Evolutionary conservation across 2,888 invertebrate genomes (phyloP).

Genomic region (Oxyscelio sp.): DNA sequence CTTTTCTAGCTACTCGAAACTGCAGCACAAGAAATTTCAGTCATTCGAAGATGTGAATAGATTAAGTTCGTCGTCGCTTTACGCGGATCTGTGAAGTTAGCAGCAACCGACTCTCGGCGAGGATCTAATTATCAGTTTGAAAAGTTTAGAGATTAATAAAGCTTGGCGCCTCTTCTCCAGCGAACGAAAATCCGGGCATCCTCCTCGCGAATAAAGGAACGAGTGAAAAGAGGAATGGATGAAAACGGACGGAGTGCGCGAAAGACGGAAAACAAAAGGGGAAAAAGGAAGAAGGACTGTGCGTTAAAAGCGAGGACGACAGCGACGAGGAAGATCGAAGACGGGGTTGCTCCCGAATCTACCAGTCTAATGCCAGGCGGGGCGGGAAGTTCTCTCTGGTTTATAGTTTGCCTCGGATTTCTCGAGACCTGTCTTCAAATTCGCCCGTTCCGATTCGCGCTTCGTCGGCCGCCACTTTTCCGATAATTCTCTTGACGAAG

Average conservation of each 20-base stretch:
- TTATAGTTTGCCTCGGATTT: constrained; percentile 55
- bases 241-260: neutral
- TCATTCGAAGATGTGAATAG: constrained; percentile 10
- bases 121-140: constrained; percentile 87
- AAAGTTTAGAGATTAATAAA: constrained; percentile 88
- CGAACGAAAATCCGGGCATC: constrained; percentile 60
- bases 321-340: constrained; percentile 36
- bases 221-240: constrained; percentile 12
- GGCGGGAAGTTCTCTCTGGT: constrained; percentile 40
- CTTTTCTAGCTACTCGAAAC: constrained; percentile 11
- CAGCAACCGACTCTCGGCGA: constrained; percentile 53
- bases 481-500: constrained; percentile 65
- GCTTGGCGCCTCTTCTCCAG: constrained; percentile 74
- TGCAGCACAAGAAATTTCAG: constrained; percentile 21
- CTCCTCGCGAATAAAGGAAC: constrained; percentile 30
- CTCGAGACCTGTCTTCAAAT: constrained; percentile 72
- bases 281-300: constrained; percentile 15
- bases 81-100: constrained; percentile 53
- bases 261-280: constrained; percentile 34
- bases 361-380: constrained; percentile 62
- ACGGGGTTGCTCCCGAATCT: constrained; percentile 68
- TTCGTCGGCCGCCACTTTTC: constrained; percentile 61
- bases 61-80: constrained; percentile 61
- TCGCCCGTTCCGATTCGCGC: constrained; percentile 51
- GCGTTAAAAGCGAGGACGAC: constrained; percentile 42